phyloP scores from a whole-genome alignment of 64 coral and sea anemone genomes.

The Montipora efflorescens region DNA sequence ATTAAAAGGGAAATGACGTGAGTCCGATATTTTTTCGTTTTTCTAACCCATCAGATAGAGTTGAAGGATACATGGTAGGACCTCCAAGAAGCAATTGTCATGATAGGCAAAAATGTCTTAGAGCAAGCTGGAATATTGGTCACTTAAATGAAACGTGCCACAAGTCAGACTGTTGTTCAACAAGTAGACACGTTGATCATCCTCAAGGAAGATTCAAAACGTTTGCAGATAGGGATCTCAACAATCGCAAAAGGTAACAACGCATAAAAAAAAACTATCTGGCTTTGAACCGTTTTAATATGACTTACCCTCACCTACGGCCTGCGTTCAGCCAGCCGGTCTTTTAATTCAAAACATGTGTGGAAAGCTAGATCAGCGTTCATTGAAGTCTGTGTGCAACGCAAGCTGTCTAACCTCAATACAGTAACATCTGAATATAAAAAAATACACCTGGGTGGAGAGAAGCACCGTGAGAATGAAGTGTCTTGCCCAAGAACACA shows the following conservation, averaged over 20 bases:
- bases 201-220: neutral
- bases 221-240: neutral
- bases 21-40: neutral
- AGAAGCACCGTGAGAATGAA: too few relatives aligned
- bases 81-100: neutral
- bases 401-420: too few relatives aligned
- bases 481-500: too few relatives aligned
- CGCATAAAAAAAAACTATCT: neutral
- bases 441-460: too few relatives aligned
- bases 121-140: neutral
- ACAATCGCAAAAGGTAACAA: slow-evolving; percentile 18
- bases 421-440: too few relatives aligned
- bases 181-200: neutral
- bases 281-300: too few relatives aligned
- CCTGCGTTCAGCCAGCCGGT: too few relatives aligned
- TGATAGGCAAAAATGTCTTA: neutral
- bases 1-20: neutral
- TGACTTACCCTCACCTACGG: too few relatives aligned
- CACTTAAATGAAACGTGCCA: neutral
- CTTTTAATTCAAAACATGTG: too few relatives aligned
- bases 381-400: too few relatives aligned
- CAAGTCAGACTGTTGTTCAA: neutral
- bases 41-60: neutral
- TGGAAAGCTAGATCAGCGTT: too few relatives aligned
- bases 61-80: neutral